Conservation (phyloP, 2,797 vertebrate species). For the Gallirallus australis region DNA sequence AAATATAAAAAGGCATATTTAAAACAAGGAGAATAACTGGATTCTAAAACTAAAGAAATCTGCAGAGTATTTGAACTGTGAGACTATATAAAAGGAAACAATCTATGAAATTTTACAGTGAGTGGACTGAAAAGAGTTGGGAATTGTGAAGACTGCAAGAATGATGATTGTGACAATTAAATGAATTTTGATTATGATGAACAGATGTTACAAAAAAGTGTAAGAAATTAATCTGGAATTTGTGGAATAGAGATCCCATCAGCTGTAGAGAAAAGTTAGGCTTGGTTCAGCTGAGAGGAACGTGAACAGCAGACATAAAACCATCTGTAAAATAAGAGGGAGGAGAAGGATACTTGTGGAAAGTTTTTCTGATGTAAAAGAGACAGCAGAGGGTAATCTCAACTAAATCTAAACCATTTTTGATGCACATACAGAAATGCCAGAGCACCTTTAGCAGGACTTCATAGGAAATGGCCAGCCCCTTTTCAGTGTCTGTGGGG, state of each 20-base stretch:
- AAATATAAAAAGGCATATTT: not conserved
- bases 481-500: no score
- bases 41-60: not conserved
- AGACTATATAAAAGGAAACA: not conserved
- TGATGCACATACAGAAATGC: not conserved
- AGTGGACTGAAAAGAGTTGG: not conserved
- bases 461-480: not conserved
- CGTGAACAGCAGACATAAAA: not conserved
- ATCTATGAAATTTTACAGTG: not conserved
- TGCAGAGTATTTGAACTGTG: not conserved
- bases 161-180: not conserved
- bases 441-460: not conserved
- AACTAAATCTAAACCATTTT: not conserved
- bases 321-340: not conserved
- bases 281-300: not conserved
- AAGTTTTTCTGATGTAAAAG: not conserved
- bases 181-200: not conserved
- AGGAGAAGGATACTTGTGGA: not conserved
- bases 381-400: not conserved
- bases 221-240: not conserved
- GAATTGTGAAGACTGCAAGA: not conserved
- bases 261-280: not conserved
- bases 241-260: not conserved
- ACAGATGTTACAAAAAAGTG: not conserved
- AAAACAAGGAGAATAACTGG: not conserved